Conservation (phyloP, 1,140 invertebrate species). For the Cherax quadricarinatus region DNA sequence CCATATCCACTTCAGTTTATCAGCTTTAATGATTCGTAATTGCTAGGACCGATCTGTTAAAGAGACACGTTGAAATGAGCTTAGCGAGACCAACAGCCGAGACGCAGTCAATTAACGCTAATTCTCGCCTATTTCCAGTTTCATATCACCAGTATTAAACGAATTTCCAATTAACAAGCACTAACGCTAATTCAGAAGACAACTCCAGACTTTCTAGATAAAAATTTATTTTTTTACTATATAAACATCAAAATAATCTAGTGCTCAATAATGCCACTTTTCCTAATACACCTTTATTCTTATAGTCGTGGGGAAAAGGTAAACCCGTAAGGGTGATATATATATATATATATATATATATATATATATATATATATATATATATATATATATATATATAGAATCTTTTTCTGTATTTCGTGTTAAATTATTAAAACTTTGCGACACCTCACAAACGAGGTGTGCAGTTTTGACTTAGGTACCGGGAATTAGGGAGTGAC, state of each 20-base stretch:
- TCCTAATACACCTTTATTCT: too few species aligned
- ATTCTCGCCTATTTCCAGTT: neutral
- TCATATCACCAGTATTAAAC: neutral
- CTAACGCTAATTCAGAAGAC: neutral
- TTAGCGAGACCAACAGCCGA: neutral
- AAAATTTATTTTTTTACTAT: too few species aligned
- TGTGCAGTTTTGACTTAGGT: too few species aligned
- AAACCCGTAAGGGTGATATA: too few species aligned
- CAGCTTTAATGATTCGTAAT: neutral
- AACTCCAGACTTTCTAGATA: too few species aligned
- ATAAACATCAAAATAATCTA: too few species aligned
- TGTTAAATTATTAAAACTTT: too few species aligned
- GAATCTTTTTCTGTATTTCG: too few species aligned
- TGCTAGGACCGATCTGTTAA: neutral
- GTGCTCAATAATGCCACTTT: too few species aligned
- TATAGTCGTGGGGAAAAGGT: neutral
- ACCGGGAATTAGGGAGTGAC: too few species aligned
- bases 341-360: neutral
- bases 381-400: slow-evolving; percentile 4
- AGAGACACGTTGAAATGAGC: neutral
- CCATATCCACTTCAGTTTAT: neutral
- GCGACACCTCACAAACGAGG: too few species aligned
- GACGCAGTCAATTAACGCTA: neutral
- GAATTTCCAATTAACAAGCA: neutral
- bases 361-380: slow-evolving; percentile 6